Percentiles rank a stretch among this genome's conserved stretches.
Evolutionary conservation across 2,797 vertebrate genomes (phyloP).

Genomic region (Selene dorsalis): DNA sequence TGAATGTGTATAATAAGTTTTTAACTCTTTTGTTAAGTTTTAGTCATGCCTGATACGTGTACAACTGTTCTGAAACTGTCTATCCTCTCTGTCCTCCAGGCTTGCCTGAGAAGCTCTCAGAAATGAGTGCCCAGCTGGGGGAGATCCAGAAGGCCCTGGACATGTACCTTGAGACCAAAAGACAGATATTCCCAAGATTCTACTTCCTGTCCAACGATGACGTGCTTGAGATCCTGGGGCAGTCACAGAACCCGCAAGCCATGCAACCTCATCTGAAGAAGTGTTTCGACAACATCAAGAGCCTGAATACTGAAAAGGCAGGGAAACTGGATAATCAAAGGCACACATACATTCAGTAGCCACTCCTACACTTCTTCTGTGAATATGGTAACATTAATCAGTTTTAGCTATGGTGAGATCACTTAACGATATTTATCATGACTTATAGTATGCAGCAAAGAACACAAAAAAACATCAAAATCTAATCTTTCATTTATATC

Average conservation of each 20-base stretch:
- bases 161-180: conserved; percentile 91
- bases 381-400: not conserved
- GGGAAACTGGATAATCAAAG: not conserved
- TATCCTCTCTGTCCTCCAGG: conserved; percentile 77
- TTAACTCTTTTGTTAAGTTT: not conserved
- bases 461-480: too few species aligned
- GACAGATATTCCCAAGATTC: conserved; percentile 91
- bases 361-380: too few species aligned
- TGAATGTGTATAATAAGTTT: not conserved
- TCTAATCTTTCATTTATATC: not conserved
- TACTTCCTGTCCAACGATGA: conserved; percentile 95
- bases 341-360: not conserved
- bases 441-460: not conserved
- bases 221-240: conserved; percentile 91
- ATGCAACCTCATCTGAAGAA: conserved; percentile 92
- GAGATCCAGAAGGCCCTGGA: conserved; percentile 92
- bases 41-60: not conserved
- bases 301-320: conserved; percentile 87
- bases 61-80: not conserved
- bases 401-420: not conserved
- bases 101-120: conserved; percentile 83
- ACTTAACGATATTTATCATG: not conserved
- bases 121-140: conserved; percentile 87
- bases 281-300: conserved; percentile 92
- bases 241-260: conserved; percentile 89